These are phyloP conservation scores for Maccullochella peelii DNA, from an alignment of 2,113 vertebrate species.

Conservation along the genomic window DNA sequence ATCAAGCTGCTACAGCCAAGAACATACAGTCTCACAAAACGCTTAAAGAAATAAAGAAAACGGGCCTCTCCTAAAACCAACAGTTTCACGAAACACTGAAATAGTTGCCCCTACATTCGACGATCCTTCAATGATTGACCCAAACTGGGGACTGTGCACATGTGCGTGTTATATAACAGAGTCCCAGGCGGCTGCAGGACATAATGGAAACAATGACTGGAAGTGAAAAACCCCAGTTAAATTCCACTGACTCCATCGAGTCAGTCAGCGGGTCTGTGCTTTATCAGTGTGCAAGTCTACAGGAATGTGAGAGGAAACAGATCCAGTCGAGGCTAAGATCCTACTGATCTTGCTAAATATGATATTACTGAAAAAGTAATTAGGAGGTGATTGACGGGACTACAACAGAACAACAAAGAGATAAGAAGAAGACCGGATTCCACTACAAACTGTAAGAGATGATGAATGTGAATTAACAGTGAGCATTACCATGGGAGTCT, in stretches of 20 bases:
- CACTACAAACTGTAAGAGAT: neutral
- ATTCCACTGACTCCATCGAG: slow-evolving; percentile 19
- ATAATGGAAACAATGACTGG: slow-evolving; percentile 54
- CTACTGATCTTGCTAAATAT: neutral
- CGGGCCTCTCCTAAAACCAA: neutral
- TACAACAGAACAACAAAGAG: neutral
- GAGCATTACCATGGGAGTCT: neutral
- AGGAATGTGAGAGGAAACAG: slow-evolving; percentile 53
- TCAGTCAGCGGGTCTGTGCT: slow-evolving; percentile 48
- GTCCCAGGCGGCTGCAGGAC: slow-evolving; percentile 39
- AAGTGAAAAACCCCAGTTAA: slow-evolving; percentile 27
- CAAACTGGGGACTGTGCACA: slow-evolving; percentile 19
- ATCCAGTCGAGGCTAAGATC: neutral
- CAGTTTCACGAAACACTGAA: neutral
- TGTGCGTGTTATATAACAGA: slow-evolving; percentile 44
- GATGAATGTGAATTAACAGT: slow-evolving; percentile 36
- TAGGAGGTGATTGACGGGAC: neutral
- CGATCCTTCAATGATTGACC: slow-evolving; percentile 28
- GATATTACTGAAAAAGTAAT: neutral
- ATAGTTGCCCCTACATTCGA: slow-evolving; percentile 34
- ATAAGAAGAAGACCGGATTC: neutral
- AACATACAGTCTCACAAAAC: neutral
- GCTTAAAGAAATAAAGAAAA: slow-evolving; percentile 3
- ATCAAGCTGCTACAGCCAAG: neutral
- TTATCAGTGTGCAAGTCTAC: slow-evolving; percentile 40